Percentiles rank a stretch among this genome's conserved stretches.
phyloP scores from a whole-genome alignment of 2,888 invertebrate species.

The Selenia dentaria region DNA sequence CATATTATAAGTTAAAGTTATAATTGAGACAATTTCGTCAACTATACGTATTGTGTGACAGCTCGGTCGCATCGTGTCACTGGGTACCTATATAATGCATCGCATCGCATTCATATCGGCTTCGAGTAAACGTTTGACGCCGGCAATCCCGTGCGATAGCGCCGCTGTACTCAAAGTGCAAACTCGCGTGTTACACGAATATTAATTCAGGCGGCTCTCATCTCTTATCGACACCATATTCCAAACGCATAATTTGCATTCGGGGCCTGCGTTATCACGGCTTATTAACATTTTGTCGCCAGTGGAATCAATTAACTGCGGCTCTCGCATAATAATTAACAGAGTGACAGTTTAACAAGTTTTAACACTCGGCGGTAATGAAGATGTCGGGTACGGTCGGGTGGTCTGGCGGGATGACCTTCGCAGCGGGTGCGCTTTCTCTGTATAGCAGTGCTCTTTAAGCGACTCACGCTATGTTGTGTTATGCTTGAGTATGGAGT shows the following conservation, averaged over 20 bases:
- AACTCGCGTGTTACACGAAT: conserved; percentile 64
- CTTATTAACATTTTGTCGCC: conserved; percentile 82
- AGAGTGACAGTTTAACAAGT: conserved; percentile 78
- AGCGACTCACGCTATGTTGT: neutral
- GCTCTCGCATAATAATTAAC: conserved; percentile 77
- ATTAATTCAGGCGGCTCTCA: conserved; percentile 60
- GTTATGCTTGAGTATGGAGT: neutral
- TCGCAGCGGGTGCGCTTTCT: neutral
- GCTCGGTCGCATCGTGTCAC: too few relatives aligned
- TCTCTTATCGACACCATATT: conserved; percentile 63
- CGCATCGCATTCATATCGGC: too few relatives aligned
- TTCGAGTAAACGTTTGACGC: too few relatives aligned
- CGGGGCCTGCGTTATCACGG: conserved; percentile 60
- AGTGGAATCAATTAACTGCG: conserved; percentile 75
- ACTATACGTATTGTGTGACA: neutral
- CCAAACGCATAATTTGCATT: conserved; percentile 68
- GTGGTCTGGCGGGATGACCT: conserved; percentile 16
- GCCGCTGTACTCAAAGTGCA: conserved; percentile 47
- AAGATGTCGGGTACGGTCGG: conserved; percentile 68
- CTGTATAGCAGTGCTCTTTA: neutral
- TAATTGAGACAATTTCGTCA: neutral
- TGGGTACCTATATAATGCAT: neutral
- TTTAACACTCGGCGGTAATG: conserved; percentile 81
- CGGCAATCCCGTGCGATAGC: conserved; percentile 26
- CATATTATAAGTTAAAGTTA: too few relatives aligned